A percentile compares a stretch with the other conserved stretches of the same genome.
These are phyloP conservation scores for Phrynocephalus forsythii DNA, from an alignment of 2,797 vertebrate genomes.

Conservation along the genomic window DNA sequence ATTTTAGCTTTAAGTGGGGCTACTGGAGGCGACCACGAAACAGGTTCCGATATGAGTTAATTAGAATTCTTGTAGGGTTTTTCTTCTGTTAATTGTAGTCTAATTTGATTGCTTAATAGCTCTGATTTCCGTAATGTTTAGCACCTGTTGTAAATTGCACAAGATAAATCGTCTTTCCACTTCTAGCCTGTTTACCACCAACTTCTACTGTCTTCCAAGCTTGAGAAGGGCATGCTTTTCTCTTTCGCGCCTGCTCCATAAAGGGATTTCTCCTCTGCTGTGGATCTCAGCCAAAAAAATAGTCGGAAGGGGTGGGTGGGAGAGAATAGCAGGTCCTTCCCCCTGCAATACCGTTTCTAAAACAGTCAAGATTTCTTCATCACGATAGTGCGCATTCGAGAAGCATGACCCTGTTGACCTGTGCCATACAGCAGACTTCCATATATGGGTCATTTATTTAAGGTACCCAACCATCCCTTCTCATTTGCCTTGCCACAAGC, in stretches of 20 bases:
- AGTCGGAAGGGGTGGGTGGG: background rate
- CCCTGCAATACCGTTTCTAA: constrained; percentile 68
- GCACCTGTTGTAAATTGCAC: constrained; percentile 86
- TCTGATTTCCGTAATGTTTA: constrained; percentile 84
- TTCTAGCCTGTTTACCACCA: constrained; percentile 76
- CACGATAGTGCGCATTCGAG: constrained; percentile 44
- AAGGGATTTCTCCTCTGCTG: constrained; percentile 53
- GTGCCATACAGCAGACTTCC: constrained; percentile 68
- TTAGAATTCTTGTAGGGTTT: constrained; percentile 85
- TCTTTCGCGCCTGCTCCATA: constrained; percentile 68
- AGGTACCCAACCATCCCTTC: constrained; percentile 32
- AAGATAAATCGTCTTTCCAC: constrained; percentile 80
- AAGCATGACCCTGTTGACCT: constrained; percentile 70
- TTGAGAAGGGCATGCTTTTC: constrained; percentile 56
- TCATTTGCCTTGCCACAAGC: constrained; percentile 53
- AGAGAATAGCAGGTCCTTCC: constrained; percentile 54
- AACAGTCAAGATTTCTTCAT: constrained; percentile 35
- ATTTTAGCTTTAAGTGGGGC: constrained; percentile 58
- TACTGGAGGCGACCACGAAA: constrained; percentile 73
- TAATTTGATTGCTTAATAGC: constrained; percentile 87
- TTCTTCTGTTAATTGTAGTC: constrained; percentile 85
- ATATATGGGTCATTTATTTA: constrained; percentile 68
- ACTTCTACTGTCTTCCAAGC: constrained; percentile 76
- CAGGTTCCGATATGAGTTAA: constrained; percentile 82
- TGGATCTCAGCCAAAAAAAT: constrained; percentile 62